Conservation (phyloP, 2,888 invertebrate species). For the Cheilosia scutellata region DNA sequence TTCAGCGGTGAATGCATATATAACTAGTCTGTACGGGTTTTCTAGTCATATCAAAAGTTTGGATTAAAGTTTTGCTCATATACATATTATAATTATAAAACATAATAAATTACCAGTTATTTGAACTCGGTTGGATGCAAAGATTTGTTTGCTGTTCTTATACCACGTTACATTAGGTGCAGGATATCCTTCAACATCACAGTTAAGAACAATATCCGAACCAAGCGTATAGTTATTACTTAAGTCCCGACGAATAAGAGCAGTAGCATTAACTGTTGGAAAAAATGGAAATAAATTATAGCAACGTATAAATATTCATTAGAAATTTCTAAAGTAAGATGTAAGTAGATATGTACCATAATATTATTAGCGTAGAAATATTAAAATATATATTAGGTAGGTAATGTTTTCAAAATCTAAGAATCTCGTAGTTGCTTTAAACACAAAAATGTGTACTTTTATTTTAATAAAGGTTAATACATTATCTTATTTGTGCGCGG, state of each 20-base stretch:
- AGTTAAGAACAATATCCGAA: conserved; percentile 89
- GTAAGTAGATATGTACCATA: not conserved
- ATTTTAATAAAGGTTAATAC: no score
- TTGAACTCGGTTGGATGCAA: conserved; percentile 86
- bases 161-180: conserved; percentile 92
- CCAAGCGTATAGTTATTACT: conserved; percentile 86
- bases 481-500: no score
- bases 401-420: no score
- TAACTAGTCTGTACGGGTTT: conserved; percentile 89
- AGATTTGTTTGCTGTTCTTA: conserved; percentile 88
- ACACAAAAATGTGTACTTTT: no score
- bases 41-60: conserved; percentile 75
- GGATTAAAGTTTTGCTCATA: not conserved
- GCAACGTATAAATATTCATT: no score
- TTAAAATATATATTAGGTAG: no score
- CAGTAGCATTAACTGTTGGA: conserved; percentile 84
- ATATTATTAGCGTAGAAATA: not conserved
- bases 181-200: conserved; percentile 92
- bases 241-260: conserved; percentile 86
- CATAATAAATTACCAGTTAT: conserved; percentile 86
- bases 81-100: no score
- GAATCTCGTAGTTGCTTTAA: no score
- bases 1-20: conserved; percentile 86
- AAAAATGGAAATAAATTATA: not conserved
- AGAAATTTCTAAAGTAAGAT: no score